These are phyloP conservation scores for Holothuria leucospilota DNA, from an alignment of 53 echinoderm and acorn worm genomes.

Conservation along the genomic window DNA sequence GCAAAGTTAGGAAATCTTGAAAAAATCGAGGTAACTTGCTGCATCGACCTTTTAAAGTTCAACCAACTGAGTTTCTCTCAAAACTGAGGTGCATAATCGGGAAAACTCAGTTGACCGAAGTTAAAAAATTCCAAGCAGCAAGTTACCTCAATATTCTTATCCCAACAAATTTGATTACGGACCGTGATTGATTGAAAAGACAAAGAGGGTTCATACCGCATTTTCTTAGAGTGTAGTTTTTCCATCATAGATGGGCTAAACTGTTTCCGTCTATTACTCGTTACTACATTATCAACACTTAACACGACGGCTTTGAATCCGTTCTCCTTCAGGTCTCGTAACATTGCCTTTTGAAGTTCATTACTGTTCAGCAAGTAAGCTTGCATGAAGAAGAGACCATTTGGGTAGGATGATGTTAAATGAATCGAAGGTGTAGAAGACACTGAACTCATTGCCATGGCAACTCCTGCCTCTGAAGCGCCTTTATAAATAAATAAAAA, in stretches of 20 bases:
- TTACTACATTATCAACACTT: not conserved
- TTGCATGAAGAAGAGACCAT: slow-evolving; percentile 38
- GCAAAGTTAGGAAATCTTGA: too few relatives aligned
- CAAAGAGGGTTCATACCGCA: not conserved
- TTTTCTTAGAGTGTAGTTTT: not conserved
- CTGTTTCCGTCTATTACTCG: slow-evolving; percentile 12
- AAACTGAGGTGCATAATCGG: too few relatives aligned
- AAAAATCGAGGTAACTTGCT: too few relatives aligned
- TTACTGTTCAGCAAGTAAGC: not conserved
- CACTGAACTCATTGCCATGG: slow-evolving; percentile 15
- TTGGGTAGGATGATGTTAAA: not conserved
- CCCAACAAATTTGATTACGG: too few relatives aligned
- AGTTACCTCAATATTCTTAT: too few relatives aligned
- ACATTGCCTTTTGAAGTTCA: slow-evolving; percentile 1
- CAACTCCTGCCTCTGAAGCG: not conserved
- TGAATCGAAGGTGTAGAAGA: not conserved
- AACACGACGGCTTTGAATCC: slow-evolving; percentile 26
- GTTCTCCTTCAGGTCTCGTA: not conserved
- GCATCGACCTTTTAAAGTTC: too few relatives aligned
- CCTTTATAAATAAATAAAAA: not conserved
- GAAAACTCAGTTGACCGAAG: too few relatives aligned
- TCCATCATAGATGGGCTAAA: slow-evolving; percentile 13
- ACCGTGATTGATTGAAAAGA: too few relatives aligned
- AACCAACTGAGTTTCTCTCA: too few relatives aligned
- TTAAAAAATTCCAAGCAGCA: too few relatives aligned